Percentiles rank a stretch among this genome's conserved stretches.
Evolutionary conservation across 2,888 invertebrate species (phyloP).

Genomic region (Nephrotoma flavescens): DNA sequence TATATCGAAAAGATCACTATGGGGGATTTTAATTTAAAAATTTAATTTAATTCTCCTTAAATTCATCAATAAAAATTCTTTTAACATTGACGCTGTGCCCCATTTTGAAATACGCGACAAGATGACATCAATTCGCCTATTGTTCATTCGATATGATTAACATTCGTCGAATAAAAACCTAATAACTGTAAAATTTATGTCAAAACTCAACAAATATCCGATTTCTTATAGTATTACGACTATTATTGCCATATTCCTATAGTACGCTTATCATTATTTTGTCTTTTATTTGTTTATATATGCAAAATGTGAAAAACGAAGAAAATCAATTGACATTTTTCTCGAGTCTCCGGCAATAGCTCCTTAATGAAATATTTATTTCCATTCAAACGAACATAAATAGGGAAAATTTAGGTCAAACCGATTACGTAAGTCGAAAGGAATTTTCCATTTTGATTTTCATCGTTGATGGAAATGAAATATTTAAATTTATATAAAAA

Average conservation of each 20-base stretch:
- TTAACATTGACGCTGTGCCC: not conserved
- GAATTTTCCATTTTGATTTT: not conserved
- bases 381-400: not conserved
- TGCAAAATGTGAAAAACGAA: not conserved
- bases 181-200: not conserved
- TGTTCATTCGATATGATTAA: not conserved
- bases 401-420: not conserved
- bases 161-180: not conserved
- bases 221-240: not conserved
- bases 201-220: not conserved
- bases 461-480: no score
- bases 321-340: not conserved
- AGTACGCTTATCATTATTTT: not conserved
- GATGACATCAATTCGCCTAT: not conserved
- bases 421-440: not conserved
- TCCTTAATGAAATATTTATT: not conserved
- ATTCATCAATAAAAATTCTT: not conserved
- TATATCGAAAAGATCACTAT: no score
- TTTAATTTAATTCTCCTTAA: not conserved
- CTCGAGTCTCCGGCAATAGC: not conserved
- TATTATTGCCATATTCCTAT: not conserved
- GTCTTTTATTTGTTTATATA: not conserved
- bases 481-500: no score
- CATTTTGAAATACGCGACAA: not conserved
- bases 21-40: not conserved